Conservation (phyloP, 2,113 vertebrate genomes). For the Odocoileus virginianus region DNA sequence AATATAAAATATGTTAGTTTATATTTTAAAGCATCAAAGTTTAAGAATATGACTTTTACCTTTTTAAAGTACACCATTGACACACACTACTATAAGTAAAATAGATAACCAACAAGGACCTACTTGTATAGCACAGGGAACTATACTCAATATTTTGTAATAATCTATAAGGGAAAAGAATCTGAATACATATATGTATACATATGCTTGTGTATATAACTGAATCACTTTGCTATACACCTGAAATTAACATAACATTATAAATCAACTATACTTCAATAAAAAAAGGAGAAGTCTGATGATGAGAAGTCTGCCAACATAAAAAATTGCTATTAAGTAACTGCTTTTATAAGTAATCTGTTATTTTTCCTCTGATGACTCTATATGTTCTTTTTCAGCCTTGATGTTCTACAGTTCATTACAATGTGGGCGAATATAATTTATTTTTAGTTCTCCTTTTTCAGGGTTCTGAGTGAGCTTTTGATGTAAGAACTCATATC, state of each 20-base stretch:
- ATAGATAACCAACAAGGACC: background rate
- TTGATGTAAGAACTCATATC: background rate
- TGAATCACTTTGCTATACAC: background rate
- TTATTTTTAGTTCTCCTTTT: background rate
- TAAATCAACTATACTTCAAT: background rate
- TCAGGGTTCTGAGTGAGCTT: background rate
- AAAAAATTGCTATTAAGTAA: background rate
- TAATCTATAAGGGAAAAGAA: background rate
- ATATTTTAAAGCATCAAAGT: background rate
- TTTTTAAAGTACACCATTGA: background rate
- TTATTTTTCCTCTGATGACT: background rate
- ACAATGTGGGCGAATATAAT: background rate
- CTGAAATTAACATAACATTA: background rate
- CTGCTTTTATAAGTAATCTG: background rate
- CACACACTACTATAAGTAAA: background rate
- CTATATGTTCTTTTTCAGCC: background rate
- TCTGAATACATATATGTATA: background rate
- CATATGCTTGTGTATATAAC: background rate
- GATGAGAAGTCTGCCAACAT: background rate
- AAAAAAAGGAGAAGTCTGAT: background rate
- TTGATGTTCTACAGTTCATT: background rate
- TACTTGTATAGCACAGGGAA: background rate
- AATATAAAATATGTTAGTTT: background rate
- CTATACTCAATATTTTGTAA: background rate
- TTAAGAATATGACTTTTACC: background rate